Conservation (phyloP, 2,113 vertebrate genomes). For the Saiga tatarica region DNA sequence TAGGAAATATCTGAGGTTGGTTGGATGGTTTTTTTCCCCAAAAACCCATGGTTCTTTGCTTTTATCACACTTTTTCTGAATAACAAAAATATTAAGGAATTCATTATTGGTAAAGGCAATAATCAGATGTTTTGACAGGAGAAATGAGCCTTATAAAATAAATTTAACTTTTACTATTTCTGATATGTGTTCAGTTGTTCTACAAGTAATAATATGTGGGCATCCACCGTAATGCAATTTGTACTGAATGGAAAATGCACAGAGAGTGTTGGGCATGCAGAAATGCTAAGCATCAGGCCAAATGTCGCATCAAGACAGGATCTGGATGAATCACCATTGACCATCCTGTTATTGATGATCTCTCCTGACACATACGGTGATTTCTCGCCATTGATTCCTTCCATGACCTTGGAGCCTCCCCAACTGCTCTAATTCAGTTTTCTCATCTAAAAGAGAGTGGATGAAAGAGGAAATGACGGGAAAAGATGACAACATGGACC, state of each 20-base stretch:
- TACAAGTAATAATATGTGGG: neutral
- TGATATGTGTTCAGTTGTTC: neutral
- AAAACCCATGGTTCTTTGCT: neutral
- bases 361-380: neutral
- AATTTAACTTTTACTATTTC: neutral
- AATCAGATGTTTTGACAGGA: neutral
- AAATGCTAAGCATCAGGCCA: neutral
- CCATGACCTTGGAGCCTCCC: neutral
- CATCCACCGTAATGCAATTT: neutral
- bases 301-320: neutral
- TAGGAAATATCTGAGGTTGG: neutral
- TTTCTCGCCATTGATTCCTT: neutral
- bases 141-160: slow-evolving; percentile 13
- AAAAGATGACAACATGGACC: neutral
- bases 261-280: neutral
- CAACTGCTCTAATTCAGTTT: slow-evolving; percentile 17
- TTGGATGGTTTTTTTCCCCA: neutral
- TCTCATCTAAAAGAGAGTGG: neutral
- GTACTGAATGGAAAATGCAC: neutral
- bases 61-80: neutral
- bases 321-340: neutral
- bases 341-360: neutral
- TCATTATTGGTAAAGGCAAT: neutral
- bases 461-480: neutral
- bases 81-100: slow-evolving; percentile 9